These are phyloP conservation scores for Emydura subglobosa DNA, from an alignment of 2,113 vertebrate genomes.

Conservation along the genomic window DNA sequence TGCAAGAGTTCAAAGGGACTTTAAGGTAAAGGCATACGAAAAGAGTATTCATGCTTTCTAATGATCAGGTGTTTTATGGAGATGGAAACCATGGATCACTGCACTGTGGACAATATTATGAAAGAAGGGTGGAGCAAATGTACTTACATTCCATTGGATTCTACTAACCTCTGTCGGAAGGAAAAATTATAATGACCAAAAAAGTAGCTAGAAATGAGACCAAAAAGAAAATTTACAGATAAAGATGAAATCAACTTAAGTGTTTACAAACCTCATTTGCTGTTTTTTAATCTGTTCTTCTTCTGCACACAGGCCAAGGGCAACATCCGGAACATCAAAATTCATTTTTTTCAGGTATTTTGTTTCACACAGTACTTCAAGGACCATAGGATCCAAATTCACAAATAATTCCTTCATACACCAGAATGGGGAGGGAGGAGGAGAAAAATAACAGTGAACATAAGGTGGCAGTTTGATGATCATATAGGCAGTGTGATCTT, in stretches of 20 bases:
- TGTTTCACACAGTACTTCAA: slow-evolving; percentile 83
- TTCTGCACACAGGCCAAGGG: slow-evolving; percentile 70
- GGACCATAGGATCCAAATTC: slow-evolving; percentile 83
- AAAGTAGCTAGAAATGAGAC: background rate
- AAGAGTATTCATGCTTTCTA: background rate
- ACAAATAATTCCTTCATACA: slow-evolving; percentile 78
- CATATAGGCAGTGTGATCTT: background rate
- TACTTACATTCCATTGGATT: slow-evolving; percentile 7
- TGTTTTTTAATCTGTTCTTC: slow-evolving; percentile 78
- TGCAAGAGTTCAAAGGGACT: background rate
- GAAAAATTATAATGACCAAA: slow-evolving; percentile 10
- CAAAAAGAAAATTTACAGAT: background rate
- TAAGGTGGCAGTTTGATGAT: background rate
- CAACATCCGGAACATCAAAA: slow-evolving; percentile 74
- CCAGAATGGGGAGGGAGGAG: fast-evolving
- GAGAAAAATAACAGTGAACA: background rate
- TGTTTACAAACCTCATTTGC: slow-evolving; percentile 76
- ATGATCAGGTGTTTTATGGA: background rate
- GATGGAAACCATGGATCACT: background rate
- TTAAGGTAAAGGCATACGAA: background rate
- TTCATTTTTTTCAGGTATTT: slow-evolving; percentile 81
- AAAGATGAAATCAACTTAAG: slow-evolving; percentile 10
- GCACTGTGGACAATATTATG: background rate
- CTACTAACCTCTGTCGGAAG: slow-evolving; percentile 14
- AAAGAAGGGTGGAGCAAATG: background rate